A percentile compares a stretch with the other conserved stretches of the same genome.
These are phyloP conservation scores for Orthonychiurus folsomi DNA, from an alignment of 2,888 invertebrate genomes.

Conservation along the genomic window DNA sequence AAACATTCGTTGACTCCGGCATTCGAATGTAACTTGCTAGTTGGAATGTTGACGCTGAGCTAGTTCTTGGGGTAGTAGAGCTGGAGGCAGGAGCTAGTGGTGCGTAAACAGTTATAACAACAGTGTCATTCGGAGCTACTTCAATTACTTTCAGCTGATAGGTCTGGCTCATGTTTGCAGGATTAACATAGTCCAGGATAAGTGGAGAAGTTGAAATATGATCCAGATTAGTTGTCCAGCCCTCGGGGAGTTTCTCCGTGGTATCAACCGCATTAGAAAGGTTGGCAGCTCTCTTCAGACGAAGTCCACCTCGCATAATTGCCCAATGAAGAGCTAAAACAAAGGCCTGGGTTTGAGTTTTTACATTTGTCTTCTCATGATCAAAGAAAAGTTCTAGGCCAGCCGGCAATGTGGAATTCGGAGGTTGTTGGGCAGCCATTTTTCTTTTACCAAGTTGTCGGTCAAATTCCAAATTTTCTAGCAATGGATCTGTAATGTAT, in stretches of 20 bases:
- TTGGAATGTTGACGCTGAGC: constrained; percentile 28
- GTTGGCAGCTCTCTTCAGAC: too few relatives aligned
- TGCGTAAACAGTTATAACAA: constrained; percentile 24
- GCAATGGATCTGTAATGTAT: too few relatives aligned
- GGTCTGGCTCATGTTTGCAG: constrained; percentile 12
- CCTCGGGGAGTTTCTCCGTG: constrained; percentile 19
- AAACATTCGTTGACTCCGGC: not conserved
- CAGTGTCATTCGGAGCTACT: constrained; percentile 23
- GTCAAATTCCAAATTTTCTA: too few relatives aligned
- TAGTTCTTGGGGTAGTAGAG: constrained; percentile 3
- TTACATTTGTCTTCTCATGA: constrained; percentile 23
- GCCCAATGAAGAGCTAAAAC: constrained; percentile 33
- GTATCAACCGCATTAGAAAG: constrained; percentile 12
- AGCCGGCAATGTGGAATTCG: constrained; percentile 28
- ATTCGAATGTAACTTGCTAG: constrained; percentile 19
- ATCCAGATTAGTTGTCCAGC: constrained; percentile 7
- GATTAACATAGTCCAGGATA: constrained; percentile 26
- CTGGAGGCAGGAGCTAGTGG: constrained; percentile 3
- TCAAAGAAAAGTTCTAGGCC: constrained; percentile 30
- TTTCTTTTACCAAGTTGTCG: too few relatives aligned
- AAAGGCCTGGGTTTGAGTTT: constrained; percentile 26
- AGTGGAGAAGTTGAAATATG: constrained; percentile 8
- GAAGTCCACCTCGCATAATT: constrained; percentile 30
- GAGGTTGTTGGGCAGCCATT: not conserved
- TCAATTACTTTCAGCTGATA: constrained; percentile 33